Evolutionary conservation across 2,797 vertebrate genomes (phyloP).

Genomic region (Pseudochromis fuscus): DNA sequence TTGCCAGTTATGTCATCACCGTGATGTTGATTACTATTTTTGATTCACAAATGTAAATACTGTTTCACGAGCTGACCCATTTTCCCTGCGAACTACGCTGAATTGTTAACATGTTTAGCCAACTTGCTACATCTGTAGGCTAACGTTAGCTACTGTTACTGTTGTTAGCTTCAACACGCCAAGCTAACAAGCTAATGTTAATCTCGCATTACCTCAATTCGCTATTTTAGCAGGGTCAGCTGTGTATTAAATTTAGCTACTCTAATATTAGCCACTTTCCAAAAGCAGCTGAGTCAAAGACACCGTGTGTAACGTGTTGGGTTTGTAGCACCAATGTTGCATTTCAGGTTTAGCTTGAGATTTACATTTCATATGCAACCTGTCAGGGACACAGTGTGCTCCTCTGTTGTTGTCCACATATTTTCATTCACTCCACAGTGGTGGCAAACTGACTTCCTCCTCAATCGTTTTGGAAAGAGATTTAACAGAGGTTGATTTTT

Average conservation of each 20-base stretch:
- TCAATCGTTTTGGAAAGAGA: not conserved
- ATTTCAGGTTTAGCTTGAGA: not conserved
- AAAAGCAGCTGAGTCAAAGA: not conserved
- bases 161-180: slow-evolving; percentile 40
- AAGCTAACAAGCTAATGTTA: slow-evolving; percentile 49
- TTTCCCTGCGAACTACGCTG: not conserved
- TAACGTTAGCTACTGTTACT: slow-evolving; percentile 54
- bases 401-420: not conserved
- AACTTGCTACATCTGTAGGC: slow-evolving; percentile 36
- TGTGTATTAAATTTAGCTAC: slow-evolving; percentile 25
- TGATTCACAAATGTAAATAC: fast-evolving
- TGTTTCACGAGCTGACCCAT: not conserved
- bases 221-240: slow-evolving; percentile 34
- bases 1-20: not conserved
- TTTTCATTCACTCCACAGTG: not conserved
- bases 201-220: slow-evolving; percentile 33
- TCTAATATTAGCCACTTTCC: slow-evolving; percentile 11
- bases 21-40: fast-evolving
- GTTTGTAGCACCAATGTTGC: not conserved
- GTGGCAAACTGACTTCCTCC: not conserved
- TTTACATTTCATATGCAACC: not conserved
- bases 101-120: slow-evolving; percentile 38
- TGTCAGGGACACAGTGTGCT: slow-evolving; percentile 13
- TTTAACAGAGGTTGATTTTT: too few relatives aligned
- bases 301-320: not conserved